Evolutionary conservation across 2,888 invertebrate genomes (phyloP).

Genomic region (Morinoia aosen): DNA sequence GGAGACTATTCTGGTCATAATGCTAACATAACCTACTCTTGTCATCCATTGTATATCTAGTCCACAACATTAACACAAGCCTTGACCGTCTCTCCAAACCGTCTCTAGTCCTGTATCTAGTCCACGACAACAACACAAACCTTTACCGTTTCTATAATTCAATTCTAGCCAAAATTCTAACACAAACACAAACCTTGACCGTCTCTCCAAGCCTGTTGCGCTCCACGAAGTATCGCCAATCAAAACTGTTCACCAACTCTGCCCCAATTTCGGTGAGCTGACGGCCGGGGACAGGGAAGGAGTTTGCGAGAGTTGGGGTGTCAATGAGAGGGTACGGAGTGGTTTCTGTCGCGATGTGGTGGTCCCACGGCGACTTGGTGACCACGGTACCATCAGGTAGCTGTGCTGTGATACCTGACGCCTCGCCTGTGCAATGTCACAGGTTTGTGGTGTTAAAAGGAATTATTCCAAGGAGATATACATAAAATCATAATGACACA

Average conservation of each 20-base stretch:
- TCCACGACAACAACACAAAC: too few species aligned
- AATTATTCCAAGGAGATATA: background rate
- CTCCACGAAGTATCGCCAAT: slow-evolving; percentile 91
- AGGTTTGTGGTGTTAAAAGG: background rate
- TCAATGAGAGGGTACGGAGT: slow-evolving; percentile 89
- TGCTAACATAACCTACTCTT: too few species aligned
- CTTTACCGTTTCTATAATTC: too few species aligned
- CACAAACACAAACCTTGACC: background rate
- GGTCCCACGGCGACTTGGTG: slow-evolving; percentile 87
- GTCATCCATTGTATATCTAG: too few species aligned
- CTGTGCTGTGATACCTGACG: slow-evolving; percentile 67
- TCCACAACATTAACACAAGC: too few species aligned
- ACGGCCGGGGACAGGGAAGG: slow-evolving; percentile 91
- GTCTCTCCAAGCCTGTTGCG: slow-evolving; percentile 19
- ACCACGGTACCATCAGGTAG: slow-evolving; percentile 84
- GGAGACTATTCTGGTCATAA: too few species aligned
- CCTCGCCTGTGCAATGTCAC: slow-evolving; percentile 59
- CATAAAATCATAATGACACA: too few species aligned
- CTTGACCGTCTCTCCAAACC: too few species aligned
- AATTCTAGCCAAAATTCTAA: too few species aligned
- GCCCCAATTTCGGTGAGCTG: slow-evolving; percentile 91
- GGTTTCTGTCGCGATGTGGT: slow-evolving; percentile 88
- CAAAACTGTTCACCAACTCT: slow-evolving; percentile 91
- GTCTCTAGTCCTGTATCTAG: too few species aligned
- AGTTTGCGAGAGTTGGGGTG: slow-evolving; percentile 88